Evolutionary conservation across 1,140 invertebrate species (phyloP).

Genomic region (Drosophila cardini): DNA sequence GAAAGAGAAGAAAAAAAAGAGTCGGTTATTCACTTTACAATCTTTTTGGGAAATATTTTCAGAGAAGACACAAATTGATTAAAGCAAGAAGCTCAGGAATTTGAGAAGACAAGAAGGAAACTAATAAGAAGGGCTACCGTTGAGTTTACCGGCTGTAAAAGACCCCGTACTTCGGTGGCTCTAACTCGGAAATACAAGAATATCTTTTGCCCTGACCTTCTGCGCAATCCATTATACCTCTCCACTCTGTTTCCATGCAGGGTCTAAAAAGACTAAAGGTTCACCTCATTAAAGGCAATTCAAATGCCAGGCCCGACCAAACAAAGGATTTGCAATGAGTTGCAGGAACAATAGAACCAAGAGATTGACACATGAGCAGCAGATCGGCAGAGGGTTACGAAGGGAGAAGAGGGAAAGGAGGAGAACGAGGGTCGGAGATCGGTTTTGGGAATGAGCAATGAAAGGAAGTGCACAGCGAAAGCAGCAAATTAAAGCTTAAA

Average conservation of each 20-base stretch:
- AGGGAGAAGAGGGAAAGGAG: background rate
- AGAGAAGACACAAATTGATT: conserved; percentile 42
- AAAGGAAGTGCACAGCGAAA: conserved; percentile 81
- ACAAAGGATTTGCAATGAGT: conserved; percentile 55
- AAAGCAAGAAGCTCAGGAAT: conserved; percentile 11
- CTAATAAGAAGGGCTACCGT: too few species aligned
- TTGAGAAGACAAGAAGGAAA: conserved; percentile 14
- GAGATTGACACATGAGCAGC: conserved; percentile 72
- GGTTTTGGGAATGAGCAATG: conserved; percentile 32
- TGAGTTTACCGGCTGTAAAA: too few species aligned
- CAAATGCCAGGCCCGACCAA: conserved; percentile 49
- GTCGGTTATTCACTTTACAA: background rate
- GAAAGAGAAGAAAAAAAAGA: conserved; percentile 15
- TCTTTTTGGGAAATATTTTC: background rate
- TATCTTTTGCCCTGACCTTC: too few species aligned
- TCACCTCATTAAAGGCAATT: conserved; percentile 75
- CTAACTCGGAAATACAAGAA: too few species aligned
- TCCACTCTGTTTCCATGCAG: too few species aligned
- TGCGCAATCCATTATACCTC: too few species aligned
- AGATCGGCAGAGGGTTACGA: background rate
- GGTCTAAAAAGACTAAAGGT: conserved; percentile 21
- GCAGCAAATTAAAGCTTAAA: conserved; percentile 80
- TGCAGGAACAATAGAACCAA: conserved; percentile 67
- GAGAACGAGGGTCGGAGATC: background rate
- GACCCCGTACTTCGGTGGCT: too few species aligned